phyloP scores from a whole-genome alignment of 2,113 vertebrate genomes.

The Pimephales promelas region DNA sequence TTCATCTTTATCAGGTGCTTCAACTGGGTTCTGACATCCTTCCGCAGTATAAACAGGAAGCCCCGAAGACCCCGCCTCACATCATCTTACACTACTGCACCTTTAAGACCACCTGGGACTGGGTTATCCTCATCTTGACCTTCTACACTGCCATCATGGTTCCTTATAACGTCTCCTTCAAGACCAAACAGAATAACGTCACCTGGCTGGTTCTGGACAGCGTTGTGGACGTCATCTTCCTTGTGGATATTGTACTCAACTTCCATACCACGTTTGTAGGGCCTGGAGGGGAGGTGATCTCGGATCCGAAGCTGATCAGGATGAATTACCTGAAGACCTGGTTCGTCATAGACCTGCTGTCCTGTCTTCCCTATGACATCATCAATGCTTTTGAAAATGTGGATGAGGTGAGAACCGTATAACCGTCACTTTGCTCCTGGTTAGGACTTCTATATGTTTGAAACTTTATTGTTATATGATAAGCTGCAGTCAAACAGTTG shows the following conservation, averaged over 20 bases:
- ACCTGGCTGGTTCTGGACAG: constrained; percentile 98
- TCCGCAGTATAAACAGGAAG: constrained; percentile 98
- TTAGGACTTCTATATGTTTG: background rate
- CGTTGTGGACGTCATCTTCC: constrained; percentile 96
- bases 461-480: background rate
- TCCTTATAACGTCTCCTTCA: constrained; percentile 96
- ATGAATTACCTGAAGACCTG: constrained; percentile 99
- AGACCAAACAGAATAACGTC: constrained; percentile 97
- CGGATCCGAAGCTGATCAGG: constrained; percentile 94
- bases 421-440: no score
- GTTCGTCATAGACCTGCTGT: constrained; percentile 97
- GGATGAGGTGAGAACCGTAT: constrained; percentile 84
- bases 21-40: constrained; percentile 97
- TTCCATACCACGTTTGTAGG: constrained; percentile 98
- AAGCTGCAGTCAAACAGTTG: background rate
- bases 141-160: constrained; percentile 99
- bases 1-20: constrained; percentile 79
- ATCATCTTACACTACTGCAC: constrained; percentile 98
- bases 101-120: constrained; percentile 99
- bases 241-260: constrained; percentile 97
- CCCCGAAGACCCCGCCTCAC: constrained; percentile 95
- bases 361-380: constrained; percentile 99
- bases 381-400: constrained; percentile 99
- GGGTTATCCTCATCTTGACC: constrained; percentile 97
- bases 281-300: constrained; percentile 96